phyloP scores from a whole-genome alignment of 1,140 invertebrate species.

The honey bee (Apis mellifera) region Amel_HAv3.1 CM009945.2:8585001-8585500 shows the following conservation, averaged over 20 bases:
- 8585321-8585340: constrained; percentile 45
- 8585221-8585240: not conserved
- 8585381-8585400: not conserved
- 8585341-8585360: constrained; percentile 30
- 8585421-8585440: constrained; percentile 19
- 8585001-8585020: no score
- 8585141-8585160: not conserved
- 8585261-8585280: constrained; percentile 6
- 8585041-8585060: no score
- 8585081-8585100: no score
- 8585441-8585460: constrained; percentile 25
- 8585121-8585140: not conserved
- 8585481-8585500: constrained; percentile 13
- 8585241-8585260: not conserved
- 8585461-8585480: constrained; percentile 13
- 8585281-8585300: not conserved
- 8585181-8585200: not conserved
- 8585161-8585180: not conserved
- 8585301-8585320: constrained; percentile 35
- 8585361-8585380: not conserved
- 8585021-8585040: no score
- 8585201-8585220: not conserved
- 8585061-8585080: no score
- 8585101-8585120: not conserved
- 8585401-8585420: constrained; percentile 38